A percentile compares a stretch with the other conserved stretches of the same genome.
Evolutionary conservation across 1,140 invertebrate genomes (phyloP).

Genomic region (Pogonognathellus flavescens): DNA sequence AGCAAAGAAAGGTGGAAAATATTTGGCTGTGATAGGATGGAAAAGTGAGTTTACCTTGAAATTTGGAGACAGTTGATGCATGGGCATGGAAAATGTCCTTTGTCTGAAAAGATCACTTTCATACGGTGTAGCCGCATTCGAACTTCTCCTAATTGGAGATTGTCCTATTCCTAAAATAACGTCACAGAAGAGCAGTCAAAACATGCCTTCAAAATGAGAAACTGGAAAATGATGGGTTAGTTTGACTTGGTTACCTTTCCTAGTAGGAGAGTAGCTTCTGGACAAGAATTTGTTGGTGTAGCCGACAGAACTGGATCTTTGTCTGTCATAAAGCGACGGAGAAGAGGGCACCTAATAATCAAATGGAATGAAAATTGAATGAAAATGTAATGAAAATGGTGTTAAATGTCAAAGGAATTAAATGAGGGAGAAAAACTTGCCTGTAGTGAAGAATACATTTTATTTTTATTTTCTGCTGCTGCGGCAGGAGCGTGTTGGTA

Average conservation of each 20-base stretch:
- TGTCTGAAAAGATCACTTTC: conserved; percentile 37
- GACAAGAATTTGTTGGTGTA: conserved; percentile 25
- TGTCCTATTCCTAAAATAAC: conserved; percentile 2
- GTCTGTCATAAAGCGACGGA: conserved; percentile 16
- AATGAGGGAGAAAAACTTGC: neutral
- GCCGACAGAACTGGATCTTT: conserved; percentile 28
- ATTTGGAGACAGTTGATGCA: neutral
- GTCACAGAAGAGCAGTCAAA: neutral
- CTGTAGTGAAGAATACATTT: conserved; percentile 26
- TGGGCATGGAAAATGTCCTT: conserved; percentile 29
- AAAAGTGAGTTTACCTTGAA: neutral
- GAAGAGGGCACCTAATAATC: conserved; percentile 12
- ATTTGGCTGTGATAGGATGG: too few relatives aligned
- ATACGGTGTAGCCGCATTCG: conserved; percentile 12
- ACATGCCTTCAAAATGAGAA: too few relatives aligned
- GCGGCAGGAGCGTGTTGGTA: neutral
- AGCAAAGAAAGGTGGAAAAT: too few relatives aligned
- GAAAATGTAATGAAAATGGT: too few relatives aligned
- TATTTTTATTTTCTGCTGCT: too few relatives aligned
- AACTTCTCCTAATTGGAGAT: conserved; percentile 17
- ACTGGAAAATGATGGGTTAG: too few relatives aligned
- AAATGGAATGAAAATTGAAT: neutral
- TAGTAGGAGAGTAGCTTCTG: conserved; percentile 1
- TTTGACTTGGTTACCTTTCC: conserved; percentile 29
- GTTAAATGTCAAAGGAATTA: too few relatives aligned